phyloP scores from a whole-genome alignment of 2,888 invertebrate species.

The Scaptomyza tumidula region DNA sequence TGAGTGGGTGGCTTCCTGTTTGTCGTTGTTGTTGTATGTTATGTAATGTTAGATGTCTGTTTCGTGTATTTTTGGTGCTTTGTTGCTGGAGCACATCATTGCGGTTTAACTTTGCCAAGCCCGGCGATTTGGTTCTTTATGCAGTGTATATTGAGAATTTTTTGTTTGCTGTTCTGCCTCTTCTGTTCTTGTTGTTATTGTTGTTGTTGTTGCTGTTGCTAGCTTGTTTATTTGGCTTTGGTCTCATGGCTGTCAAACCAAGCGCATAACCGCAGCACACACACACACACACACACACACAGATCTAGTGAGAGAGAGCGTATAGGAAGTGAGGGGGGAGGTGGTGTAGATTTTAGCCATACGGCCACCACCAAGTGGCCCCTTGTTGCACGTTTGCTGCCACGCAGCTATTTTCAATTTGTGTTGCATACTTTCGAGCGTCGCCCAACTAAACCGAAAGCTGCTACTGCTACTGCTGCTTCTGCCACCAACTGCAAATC shows the following conservation, averaged over 20 bases:
- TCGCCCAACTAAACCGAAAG: slow-evolving; percentile 28
- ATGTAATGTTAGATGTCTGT: slow-evolving; percentile 64
- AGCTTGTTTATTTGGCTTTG: slow-evolving; percentile 62
- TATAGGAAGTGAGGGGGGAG: no score
- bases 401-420: slow-evolving; percentile 69
- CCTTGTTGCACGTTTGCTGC: slow-evolving; percentile 37
- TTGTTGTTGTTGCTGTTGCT: slow-evolving; percentile 13
- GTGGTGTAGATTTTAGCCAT: neutral
- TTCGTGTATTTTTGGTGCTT: slow-evolving; percentile 34
- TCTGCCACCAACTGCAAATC: slow-evolving; percentile 51
- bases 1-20: slow-evolving; percentile 1
- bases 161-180: neutral
- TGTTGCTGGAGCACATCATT: slow-evolving; percentile 59
- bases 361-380: slow-evolving; percentile 13
- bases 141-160: slow-evolving; percentile 26
- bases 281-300: slow-evolving; percentile 36
- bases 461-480: slow-evolving; percentile 27
- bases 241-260: slow-evolving; percentile 71
- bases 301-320: neutral
- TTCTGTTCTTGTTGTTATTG: neutral
- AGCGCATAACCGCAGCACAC: slow-evolving; percentile 72
- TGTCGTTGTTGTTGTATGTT: slow-evolving; percentile 41
- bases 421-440: slow-evolving; percentile 54
- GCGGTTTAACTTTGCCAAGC: slow-evolving; percentile 59
- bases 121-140: slow-evolving; percentile 39